Evolutionary conservation across 1,140 invertebrate genomes (phyloP).

Genomic region (Bradysia coprophila): DNA sequence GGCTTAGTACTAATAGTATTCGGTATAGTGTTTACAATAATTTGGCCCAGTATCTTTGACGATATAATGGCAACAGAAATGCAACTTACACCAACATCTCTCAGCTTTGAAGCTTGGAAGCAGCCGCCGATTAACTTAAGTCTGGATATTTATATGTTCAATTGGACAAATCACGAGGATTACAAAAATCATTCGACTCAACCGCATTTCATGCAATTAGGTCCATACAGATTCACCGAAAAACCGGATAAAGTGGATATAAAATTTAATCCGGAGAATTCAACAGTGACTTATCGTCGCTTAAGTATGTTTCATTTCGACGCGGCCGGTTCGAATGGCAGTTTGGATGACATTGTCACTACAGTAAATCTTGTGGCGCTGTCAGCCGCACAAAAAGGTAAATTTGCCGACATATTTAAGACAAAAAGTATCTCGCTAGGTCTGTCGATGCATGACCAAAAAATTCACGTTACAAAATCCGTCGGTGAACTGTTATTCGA

Average conservation of each 20-base stretch:
- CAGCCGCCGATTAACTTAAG: slow-evolving; percentile 54
- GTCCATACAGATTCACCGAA: slow-evolving; percentile 55
- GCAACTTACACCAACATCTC: slow-evolving; percentile 32
- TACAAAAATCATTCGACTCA: slow-evolving; percentile 24
- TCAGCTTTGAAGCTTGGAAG: slow-evolving; percentile 46
- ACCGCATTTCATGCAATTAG: slow-evolving; percentile 44
- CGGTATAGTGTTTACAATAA: no score
- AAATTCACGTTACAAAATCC: slow-evolving; percentile 38
- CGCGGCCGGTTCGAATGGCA: slow-evolving; percentile 46
- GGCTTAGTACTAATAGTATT: no score
- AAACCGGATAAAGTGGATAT: slow-evolving; percentile 49
- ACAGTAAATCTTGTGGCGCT: slow-evolving; percentile 68
- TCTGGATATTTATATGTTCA: slow-evolving; percentile 58
- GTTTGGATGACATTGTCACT: slow-evolving; percentile 50
- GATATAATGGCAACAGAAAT: no score
- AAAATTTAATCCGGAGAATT: slow-evolving; percentile 47
- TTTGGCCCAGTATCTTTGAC: no score
- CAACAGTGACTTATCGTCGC: slow-evolving; percentile 62
- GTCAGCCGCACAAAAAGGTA: slow-evolving; percentile 32
- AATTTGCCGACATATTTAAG: background rate
- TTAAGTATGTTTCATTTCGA: slow-evolving; percentile 60
- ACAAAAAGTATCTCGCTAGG: slow-evolving; percentile 25
- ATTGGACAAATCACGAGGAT: slow-evolving; percentile 58
- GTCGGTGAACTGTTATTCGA: slow-evolving; percentile 57
- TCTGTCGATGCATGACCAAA: slow-evolving; percentile 27